These are phyloP conservation scores for Dendrocopos noguchii DNA, from an alignment of 2,113 vertebrate species.

Conservation along the genomic window DNA sequence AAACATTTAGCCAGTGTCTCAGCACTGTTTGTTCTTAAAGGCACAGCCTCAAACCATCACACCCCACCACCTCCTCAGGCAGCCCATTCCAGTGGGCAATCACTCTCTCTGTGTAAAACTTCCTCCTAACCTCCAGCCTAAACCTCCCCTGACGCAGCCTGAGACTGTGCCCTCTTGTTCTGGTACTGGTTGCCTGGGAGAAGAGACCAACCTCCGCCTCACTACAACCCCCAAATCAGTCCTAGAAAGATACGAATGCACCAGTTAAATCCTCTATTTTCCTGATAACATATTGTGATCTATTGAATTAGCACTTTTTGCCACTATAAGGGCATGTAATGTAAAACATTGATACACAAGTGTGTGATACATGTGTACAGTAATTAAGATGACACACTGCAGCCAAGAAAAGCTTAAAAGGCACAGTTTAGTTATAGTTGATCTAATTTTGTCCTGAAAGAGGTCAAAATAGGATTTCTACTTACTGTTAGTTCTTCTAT, in stretches of 20 bases:
- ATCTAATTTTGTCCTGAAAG: neutral
- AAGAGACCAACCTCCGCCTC: no score
- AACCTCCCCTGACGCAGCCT: no score
- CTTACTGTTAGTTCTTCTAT: neutral
- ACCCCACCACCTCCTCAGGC: no score
- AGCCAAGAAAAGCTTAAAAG: neutral
- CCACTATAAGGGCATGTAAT: neutral
- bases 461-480: neutral
- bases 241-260: neutral
- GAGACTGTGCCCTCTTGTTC: no score
- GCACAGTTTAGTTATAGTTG: neutral
- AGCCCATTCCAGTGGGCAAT: no score
- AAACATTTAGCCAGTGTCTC: no score
- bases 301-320: neutral
- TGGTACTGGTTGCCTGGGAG: no score
- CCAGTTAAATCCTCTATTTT: neutral
- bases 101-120: no score
- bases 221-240: no score
- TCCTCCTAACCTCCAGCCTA: no score
- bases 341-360: neutral
- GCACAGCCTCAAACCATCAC: no score
- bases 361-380: neutral
- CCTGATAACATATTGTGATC: neutral
- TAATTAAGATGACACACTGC: neutral
- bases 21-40: no score